Evolutionary conservation across 2,113 vertebrate genomes (phyloP), one percentile per base, ranked within the genome.

Genomic region (Apodemus sylvaticus): DNA sequence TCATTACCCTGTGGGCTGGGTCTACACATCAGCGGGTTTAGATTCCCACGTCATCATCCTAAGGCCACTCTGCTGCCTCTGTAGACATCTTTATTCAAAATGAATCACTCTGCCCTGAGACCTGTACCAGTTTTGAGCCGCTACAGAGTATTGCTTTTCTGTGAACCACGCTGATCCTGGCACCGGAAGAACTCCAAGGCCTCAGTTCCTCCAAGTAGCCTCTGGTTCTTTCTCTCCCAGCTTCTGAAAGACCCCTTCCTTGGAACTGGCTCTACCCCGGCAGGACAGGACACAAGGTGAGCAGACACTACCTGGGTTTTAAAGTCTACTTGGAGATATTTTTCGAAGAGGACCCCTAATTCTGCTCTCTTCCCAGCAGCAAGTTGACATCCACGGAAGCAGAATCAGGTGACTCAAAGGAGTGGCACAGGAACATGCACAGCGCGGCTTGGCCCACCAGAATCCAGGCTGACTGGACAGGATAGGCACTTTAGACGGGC

Each of bases 31-130:
- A 0, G 53, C 9, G 34, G 85, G 55, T 9, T 13, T 22, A 39
- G 36, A 6, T 45, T 62, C 26, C 4, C 26, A 11, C 3, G 22
- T 74, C 64, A 36, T 20, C 7, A 8, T 31, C 24, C 45, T 7
- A 1, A 55, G 16, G 87, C 58, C 4, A 7, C 0, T 0, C 14
- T 36, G 34, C 3, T 6, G 10, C 70, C 34, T 70, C 66, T 16
- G 34, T 70, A 20, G 66, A 70, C 34, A 36, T 36, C 66, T 2
- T 36, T 36, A 70, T 36, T 66, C 4, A 13, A 31, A 42, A 60
- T 8, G 12, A 6, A 31, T 68, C 12, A 1, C 29, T 0, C 77
- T 8, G 20, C 26, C 26, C 66, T 36, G 51, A 26, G 24, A 48
- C 11, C 17, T 17, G 51, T 22, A 19, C 24, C 39, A 7, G 3